A percentile compares a stretch with the other conserved stretches of the same genome.
These are phyloP conservation scores for Glossophaga mutica DNA, from an alignment of 2,797 vertebrate species.

Conservation along the genomic window DNA sequence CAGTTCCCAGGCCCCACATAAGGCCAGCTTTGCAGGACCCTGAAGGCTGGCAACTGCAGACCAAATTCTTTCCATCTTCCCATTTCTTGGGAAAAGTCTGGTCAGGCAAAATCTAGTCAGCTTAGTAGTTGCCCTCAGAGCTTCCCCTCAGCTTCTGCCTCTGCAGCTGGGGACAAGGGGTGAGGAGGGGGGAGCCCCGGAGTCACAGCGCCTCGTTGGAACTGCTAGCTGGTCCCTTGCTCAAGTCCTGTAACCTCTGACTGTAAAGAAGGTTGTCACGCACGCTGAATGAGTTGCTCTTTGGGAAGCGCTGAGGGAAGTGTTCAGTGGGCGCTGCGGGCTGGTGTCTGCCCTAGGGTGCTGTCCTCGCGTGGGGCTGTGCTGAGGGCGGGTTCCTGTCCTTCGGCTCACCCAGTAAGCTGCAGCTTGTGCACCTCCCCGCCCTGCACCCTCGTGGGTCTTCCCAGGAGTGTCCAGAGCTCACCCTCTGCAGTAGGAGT, in stretches of 20 bases:
- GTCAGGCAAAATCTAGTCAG: neutral
- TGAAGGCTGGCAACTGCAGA: neutral
- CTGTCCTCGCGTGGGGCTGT: neutral
- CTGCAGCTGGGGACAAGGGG: rapidly evolving
- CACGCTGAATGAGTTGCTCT: neutral
- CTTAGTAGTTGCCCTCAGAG: neutral
- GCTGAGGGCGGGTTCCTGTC: neutral
- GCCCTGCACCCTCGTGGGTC: neutral
- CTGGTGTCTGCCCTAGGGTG: neutral
- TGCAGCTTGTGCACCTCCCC: neutral
- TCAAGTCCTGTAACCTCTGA: neutral
- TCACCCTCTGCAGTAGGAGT: neutral
- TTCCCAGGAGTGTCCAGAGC: neutral
- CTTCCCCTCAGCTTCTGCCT: neutral
- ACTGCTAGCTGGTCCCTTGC: neutral
- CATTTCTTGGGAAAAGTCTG: neutral
- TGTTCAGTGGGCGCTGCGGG: neutral
- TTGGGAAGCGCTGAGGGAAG: neutral
- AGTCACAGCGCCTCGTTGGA: neutral
- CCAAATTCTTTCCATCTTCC: neutral
- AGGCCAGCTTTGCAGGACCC: neutral
- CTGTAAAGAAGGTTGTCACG: neutral
- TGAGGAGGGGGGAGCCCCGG: neutral
- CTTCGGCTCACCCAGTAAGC: neutral
- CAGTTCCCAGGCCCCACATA: neutral